These are phyloP conservation scores for Tenebrio molitor DNA, from an alignment of 1,140 invertebrate genomes.

Conservation along the genomic window DNA sequence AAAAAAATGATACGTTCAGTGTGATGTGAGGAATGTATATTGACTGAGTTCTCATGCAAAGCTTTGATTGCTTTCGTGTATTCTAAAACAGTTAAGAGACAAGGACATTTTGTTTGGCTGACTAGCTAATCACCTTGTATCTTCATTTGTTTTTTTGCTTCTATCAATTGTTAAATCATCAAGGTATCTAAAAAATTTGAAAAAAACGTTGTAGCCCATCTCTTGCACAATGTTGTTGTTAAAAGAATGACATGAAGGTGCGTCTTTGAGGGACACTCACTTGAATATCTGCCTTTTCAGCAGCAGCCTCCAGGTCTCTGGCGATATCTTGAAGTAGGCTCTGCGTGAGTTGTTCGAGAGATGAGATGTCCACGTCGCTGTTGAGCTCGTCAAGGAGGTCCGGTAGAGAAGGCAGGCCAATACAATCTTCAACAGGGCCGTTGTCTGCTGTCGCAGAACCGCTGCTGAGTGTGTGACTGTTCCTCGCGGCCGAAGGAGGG, in stretches of 20 bases:
- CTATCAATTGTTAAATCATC: constrained; percentile 45
- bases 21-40: neutral
- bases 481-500: constrained; percentile 88
- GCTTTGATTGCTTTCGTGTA: neutral
- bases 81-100: constrained; percentile 12
- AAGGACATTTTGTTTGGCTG: constrained; percentile 32
- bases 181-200: constrained; percentile 41
- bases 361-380: constrained; percentile 75
- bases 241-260: neutral
- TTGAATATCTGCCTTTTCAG: constrained; percentile 69
- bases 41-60: neutral
- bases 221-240: too few relatives aligned
- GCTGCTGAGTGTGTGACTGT: constrained; percentile 74
- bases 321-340: constrained; percentile 85
- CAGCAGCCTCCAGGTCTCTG: constrained; percentile 77
- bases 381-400: constrained; percentile 80
- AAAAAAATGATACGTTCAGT: constrained; percentile 3
- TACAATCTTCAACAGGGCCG: constrained; percentile 75
- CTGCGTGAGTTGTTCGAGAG: constrained; percentile 83
- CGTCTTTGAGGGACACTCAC: constrained; percentile 53
- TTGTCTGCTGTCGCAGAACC: constrained; percentile 64
- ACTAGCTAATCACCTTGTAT: constrained; percentile 39
- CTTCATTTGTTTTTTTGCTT: constrained; percentile 24
- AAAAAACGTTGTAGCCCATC: neutral
- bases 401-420: constrained; percentile 84